Base-by-base conservation (phyloP, 1,140 invertebrate genomes). In the Atta texana region DNA sequence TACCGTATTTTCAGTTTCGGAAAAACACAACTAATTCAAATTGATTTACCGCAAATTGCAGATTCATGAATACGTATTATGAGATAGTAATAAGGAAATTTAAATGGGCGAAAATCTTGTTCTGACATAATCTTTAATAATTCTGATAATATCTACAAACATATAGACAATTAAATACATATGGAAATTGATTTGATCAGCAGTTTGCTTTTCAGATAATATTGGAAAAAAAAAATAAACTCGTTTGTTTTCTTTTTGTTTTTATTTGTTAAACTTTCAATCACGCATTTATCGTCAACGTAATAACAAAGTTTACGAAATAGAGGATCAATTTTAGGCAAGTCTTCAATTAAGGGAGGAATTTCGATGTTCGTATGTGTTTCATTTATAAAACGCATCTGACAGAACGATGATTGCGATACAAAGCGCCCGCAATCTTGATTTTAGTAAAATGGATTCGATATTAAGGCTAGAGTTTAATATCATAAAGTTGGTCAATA, bases 381-480 rank as follows among this genome's bases (percentile, higher is more conserved):
- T 68, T 66, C 24, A 51, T 66, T 78, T n/a, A 21, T 49, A 18
- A 28, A 51, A 49, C 39, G 39, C 34, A 10, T 59, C 51, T 21
- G 10, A 39, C 39, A 28, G 18, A 44, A 72, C 53, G 80, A 63
- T 31, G 21, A 12, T 8, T 24, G 53, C 51, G 68, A 81, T 71
- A 81, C 55, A 63, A 64, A 63, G 39, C 59, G 39, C 28, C 1
- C 12, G 7, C 14, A 57, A 66, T 66, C 74, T 61, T 51, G 81
- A 66, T 85, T 85, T 81, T 31, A 53, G 31, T 34, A 49, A 44
- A 78, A 78, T 55, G 31, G 59, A 78, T 28, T 78, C 75, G 82
- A 44, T 44, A 55, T 78, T 66, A 44, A 49, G 10, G n/a, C 10
- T 21, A 59, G 49, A 18, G 49, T 34, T 66, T 78, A 53, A 78